A percentile compares a stretch with the other conserved stretches of the same genome.
These are phyloP conservation scores for Kryptolebias marmoratus DNA, from an alignment of 2,113 vertebrate species.

Conservation along the genomic window DNA sequence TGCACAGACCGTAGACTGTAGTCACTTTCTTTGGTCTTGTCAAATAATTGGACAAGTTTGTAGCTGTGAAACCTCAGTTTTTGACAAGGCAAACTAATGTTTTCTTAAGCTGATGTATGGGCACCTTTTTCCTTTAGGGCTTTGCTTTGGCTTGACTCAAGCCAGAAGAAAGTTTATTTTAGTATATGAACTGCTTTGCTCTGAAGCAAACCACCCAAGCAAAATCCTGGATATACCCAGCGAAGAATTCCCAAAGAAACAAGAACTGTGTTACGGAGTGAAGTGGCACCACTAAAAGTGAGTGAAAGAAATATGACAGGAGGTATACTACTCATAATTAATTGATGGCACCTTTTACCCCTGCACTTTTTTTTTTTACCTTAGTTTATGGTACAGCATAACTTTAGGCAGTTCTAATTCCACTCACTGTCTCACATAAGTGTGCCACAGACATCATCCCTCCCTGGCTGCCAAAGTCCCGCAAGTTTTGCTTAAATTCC, in stretches of 20 bases:
- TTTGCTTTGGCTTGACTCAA: slow-evolving; percentile 79
- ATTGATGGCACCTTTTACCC: slow-evolving; percentile 44
- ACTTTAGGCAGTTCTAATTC: slow-evolving; percentile 52
- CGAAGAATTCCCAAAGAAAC: slow-evolving; percentile 69
- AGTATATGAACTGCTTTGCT: slow-evolving; percentile 74
- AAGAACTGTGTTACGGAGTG: slow-evolving; percentile 62
- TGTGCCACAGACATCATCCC: slow-evolving; percentile 35
- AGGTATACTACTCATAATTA: slow-evolving; percentile 54
- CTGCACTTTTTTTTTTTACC: slow-evolving; percentile 32
- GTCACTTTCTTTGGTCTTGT: slow-evolving; percentile 56
- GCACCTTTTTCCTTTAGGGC: slow-evolving; percentile 71
- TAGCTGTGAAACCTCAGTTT: slow-evolving; percentile 67
- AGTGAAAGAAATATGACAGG: slow-evolving; percentile 54
- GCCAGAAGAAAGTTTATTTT: slow-evolving; percentile 81
- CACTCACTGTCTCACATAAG: slow-evolving; percentile 44
- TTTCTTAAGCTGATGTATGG: slow-evolving; percentile 72
- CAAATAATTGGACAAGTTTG: slow-evolving; percentile 57
- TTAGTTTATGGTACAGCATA: slow-evolving; percentile 49
- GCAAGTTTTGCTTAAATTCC: slow-evolving; percentile 45
- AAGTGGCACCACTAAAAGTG: slow-evolving; percentile 61
- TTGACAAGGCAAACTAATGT: slow-evolving; percentile 72
- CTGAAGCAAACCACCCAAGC: slow-evolving; percentile 78
- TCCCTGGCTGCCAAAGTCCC: slow-evolving; percentile 24
- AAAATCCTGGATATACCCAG: slow-evolving; percentile 74
- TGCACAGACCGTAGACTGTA: slow-evolving; percentile 37